A percentile compares a stretch with the other conserved stretches of the same genome.
These are phyloP conservation scores for Lordiphosa clarofinis DNA, from an alignment of 1,140 invertebrate genomes.

Conservation along the genomic window DNA sequence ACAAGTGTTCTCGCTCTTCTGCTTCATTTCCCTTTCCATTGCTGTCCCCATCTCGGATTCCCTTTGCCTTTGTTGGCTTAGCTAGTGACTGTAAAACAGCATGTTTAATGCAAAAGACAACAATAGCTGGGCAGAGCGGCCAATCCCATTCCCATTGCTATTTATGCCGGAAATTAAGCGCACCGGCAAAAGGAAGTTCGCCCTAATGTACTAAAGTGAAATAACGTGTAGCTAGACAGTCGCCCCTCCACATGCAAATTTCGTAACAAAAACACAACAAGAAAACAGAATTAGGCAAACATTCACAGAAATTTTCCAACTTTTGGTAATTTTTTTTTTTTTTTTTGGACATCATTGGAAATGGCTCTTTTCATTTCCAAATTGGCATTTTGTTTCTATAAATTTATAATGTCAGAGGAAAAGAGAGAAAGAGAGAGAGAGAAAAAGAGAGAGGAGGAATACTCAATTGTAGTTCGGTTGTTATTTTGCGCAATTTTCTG, in stretches of 20 bases:
- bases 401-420: not conserved
- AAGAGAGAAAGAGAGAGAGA: too few species aligned
- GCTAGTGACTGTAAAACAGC: slow-evolving; percentile 12
- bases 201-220: slow-evolving; percentile 64
- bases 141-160: slow-evolving; percentile 36
- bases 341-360: too few species aligned
- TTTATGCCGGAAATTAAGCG: slow-evolving; percentile 63
- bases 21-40: not conserved
- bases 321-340: too few species aligned
- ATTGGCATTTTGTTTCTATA: slow-evolving; percentile 7
- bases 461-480: slow-evolving; percentile 3
- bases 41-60: not conserved
- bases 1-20: not conserved
- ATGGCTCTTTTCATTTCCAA: slow-evolving; percentile 1
- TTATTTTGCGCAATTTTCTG: slow-evolving; percentile 45
- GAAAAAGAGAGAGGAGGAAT: too few species aligned
- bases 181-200: slow-evolving; percentile 59
- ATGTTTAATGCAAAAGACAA: slow-evolving; percentile 31
- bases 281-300: not conserved
- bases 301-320: too few species aligned
- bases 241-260: slow-evolving; percentile 3
- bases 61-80: slow-evolving; percentile 5
- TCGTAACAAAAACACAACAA: too few species aligned
- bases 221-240: slow-evolving; percentile 41
- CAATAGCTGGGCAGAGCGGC: slow-evolving; percentile 3